These are phyloP conservation scores for Pangasius sanitwongsei DNA, from an alignment of 2,797 vertebrate genomes.

Conservation along the genomic window DNA sequence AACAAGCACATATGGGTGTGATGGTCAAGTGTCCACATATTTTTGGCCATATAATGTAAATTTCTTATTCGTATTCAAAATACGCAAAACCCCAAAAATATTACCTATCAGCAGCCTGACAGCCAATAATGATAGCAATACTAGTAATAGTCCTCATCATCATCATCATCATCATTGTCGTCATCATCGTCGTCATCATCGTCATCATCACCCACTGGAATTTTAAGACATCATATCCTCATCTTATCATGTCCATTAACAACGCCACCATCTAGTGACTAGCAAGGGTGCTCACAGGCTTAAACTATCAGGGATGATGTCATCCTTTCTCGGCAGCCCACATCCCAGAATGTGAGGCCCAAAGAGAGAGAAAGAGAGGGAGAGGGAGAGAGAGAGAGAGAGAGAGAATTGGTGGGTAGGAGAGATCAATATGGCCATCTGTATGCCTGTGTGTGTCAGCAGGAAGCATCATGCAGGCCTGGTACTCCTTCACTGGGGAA, in stretches of 20 bases:
- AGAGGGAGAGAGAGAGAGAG: not conserved
- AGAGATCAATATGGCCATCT: slow-evolving; percentile 43
- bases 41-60: not conserved
- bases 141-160: not conserved
- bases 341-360: slow-evolving; percentile 15
- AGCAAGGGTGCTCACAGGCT: slow-evolving; percentile 23
- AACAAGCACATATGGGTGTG: not conserved
- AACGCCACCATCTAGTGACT: slow-evolving; percentile 68
- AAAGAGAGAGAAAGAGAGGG: not conserved
- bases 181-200: not conserved
- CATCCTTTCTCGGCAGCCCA: slow-evolving; percentile 23
- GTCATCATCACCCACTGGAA: not conserved
- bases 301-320: slow-evolving; percentile 47
- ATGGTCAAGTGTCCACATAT: not conserved
- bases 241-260: slow-evolving; percentile 19
- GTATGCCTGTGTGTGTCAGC: slow-evolving; percentile 43
- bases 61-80: not conserved
- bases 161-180: not conserved
- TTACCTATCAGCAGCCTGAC: not conserved
- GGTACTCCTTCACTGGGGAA: not conserved
- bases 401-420: not conserved
- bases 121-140: not conserved
- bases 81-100: not conserved
- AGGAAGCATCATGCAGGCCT: slow-evolving; percentile 11
- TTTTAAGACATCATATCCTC: not conserved